Evolutionary conservation across 2,888 invertebrate species (phyloP).

Genomic region (Craniophora ligustri): DNA sequence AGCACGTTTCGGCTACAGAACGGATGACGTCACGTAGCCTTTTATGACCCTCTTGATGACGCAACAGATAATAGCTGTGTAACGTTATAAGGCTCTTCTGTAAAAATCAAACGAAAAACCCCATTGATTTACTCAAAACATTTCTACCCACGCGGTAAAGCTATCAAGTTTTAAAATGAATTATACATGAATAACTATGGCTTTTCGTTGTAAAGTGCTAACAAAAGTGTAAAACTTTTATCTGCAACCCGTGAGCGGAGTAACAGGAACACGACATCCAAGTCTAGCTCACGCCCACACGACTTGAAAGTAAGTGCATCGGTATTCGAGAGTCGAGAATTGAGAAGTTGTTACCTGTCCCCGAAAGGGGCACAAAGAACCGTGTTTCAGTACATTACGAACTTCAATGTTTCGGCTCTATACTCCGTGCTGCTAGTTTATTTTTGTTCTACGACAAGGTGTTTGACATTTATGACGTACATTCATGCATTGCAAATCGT

Average conservation of each 20-base stretch:
- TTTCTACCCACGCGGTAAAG: too few relatives aligned
- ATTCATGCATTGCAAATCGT: neutral
- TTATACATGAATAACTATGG: neutral
- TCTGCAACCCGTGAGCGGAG: constrained; percentile 8
- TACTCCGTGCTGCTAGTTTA: constrained; percentile 13
- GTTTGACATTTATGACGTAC: constrained; percentile 2
- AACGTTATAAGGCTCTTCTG: constrained; percentile 14
- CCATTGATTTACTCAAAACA: too few relatives aligned
- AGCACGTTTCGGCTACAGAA: constrained; percentile 49
- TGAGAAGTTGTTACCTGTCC: constrained; percentile 45
- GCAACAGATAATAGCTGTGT: constrained; percentile 34
- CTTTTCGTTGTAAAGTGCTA: constrained; percentile 4
- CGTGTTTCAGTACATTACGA: constrained; percentile 24
- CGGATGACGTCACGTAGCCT: constrained; percentile 51
- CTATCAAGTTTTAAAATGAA: neutral
- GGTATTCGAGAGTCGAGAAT: constrained; percentile 33
- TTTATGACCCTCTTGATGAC: constrained; percentile 49
- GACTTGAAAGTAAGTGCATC: constrained; percentile 35
- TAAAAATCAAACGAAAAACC: too few relatives aligned
- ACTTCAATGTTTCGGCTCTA: constrained; percentile 21
- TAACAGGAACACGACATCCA: constrained; percentile 23
- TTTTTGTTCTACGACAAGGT: constrained; percentile 18
- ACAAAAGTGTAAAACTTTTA: constrained; percentile 27
- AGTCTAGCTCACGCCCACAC: constrained; percentile 20
- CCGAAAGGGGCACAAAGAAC: constrained; percentile 16